phyloP scores from a whole-genome alignment of 2,113 vertebrate species.

The Drymodes brunneopygia region DNA sequence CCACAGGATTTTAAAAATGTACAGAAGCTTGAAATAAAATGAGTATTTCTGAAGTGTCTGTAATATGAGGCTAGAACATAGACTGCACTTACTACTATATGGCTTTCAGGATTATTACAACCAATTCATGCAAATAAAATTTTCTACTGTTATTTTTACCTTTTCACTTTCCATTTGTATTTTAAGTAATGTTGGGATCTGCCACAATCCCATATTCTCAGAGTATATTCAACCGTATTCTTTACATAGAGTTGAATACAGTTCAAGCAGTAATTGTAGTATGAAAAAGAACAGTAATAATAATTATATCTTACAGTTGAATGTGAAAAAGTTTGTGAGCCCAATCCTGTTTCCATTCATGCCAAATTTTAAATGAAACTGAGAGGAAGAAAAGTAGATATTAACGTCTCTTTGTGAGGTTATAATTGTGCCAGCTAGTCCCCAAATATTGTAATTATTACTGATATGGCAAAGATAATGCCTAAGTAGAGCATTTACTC shows the following conservation, averaged over 20 bases:
- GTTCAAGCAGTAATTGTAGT: conserved; percentile 1
- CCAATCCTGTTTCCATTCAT: not conserved
- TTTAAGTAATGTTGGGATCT: not conserved
- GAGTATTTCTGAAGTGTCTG: not conserved
- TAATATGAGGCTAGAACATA: not conserved
- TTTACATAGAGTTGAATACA: not conserved
- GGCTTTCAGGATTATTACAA: not conserved
- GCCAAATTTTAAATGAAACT: not conserved
- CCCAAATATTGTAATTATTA: conserved; percentile 13
- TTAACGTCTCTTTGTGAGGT: not conserved
- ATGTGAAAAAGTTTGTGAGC: not conserved
- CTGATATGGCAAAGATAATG: not conserved
- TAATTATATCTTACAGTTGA: not conserved
- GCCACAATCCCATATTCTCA: not conserved
- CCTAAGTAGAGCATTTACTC: not conserved
- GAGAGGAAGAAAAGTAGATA: not conserved
- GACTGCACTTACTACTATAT: not conserved
- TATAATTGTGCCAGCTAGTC: not conserved
- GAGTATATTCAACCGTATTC: not conserved
- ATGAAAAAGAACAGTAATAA: conserved; percentile 5
- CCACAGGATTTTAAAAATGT: not conserved
- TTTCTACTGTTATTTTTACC: not conserved
- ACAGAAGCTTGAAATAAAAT: not conserved
- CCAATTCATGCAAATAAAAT: not conserved
- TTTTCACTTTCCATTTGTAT: conserved; percentile 2